Percentiles rank a stretch among this genome's conserved stretches.
Conservation (phyloP, 2,888 invertebrate species). For the Iselma pallidipennis region DNA sequence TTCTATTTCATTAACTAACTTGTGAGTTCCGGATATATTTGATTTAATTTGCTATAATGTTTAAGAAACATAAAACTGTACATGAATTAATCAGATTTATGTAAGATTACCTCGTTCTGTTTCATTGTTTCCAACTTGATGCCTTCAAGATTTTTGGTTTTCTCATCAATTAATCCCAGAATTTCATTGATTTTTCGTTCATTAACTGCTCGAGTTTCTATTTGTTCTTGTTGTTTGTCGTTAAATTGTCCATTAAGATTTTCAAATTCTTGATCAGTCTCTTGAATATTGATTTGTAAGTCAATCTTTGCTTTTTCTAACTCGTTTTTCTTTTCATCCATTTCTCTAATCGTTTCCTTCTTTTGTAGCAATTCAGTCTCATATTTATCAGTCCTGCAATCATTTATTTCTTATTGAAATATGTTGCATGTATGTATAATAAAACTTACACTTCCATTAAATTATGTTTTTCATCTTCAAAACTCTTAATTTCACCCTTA, state of each 20-base stretch:
- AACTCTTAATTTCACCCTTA: background rate
- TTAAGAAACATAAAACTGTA: background rate
- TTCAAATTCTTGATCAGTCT: background rate
- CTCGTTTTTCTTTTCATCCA: background rate
- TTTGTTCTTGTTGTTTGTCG: background rate
- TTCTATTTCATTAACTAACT: background rate
- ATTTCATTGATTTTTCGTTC: background rate
- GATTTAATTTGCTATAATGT: background rate
- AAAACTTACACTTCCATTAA: background rate
- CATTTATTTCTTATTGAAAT: background rate
- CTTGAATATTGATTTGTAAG: background rate
- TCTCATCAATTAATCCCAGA: background rate
- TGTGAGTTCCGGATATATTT: background rate
- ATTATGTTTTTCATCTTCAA: background rate
- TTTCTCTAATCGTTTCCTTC: background rate
- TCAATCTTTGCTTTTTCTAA: background rate
- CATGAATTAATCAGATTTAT: background rate
- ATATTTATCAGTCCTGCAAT: background rate
- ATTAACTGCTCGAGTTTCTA: background rate
- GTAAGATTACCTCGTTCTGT: background rate
- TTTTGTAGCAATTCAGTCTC: background rate
- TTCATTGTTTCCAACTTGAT: background rate
- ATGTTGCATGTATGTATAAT: no score
- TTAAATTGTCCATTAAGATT: background rate
- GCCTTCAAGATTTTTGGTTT: background rate